These are phyloP conservation scores for Polypterus senegalus DNA, from an alignment of 2,113 vertebrate species.

Conservation along the genomic window DNA sequence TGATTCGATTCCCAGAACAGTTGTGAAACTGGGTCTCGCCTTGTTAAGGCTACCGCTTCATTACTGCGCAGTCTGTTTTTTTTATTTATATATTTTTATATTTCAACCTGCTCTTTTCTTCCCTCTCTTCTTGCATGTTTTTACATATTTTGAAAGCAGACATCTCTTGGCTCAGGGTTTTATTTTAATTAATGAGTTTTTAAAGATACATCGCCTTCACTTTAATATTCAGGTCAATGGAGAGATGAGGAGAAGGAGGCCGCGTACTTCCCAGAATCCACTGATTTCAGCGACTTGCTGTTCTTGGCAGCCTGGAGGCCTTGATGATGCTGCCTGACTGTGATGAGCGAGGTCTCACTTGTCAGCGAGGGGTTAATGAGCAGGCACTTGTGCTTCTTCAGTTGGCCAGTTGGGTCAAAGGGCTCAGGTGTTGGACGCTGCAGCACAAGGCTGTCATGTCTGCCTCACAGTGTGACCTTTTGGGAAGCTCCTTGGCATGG, in stretches of 20 bases:
- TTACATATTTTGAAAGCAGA: not conserved
- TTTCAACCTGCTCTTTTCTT: not conserved
- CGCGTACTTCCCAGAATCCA: no score
- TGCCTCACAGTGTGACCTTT: no score
- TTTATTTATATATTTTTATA: not conserved
- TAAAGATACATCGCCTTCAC: slow-evolving; percentile 5
- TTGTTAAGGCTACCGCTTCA: slow-evolving; percentile 8
- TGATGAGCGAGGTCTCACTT: no score
- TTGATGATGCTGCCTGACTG: no score
- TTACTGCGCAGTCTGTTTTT: slow-evolving; percentile 4
- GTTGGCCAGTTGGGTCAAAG: no score
- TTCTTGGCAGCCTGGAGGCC: no score
- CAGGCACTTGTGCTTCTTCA: no score
- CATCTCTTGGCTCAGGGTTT: not conserved
- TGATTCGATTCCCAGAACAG: slow-evolving; percentile 42
- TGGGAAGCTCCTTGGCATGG: no score
- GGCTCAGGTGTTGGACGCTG: no score
- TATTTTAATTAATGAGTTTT: not conserved
- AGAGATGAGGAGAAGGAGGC: not conserved
- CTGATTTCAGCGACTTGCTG: no score
- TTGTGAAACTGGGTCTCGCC: slow-evolving; percentile 12
- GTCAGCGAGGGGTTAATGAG: no score
- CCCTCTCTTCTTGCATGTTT: slow-evolving; percentile 4
- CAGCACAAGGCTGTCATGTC: no score
- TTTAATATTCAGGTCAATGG: slow-evolving; percentile 1